Evolutionary conservation across 1,140 invertebrate species (phyloP), one percentile per base, ranked within the genome.

Genomic region (Lysiphlebus fabarum): DNA sequence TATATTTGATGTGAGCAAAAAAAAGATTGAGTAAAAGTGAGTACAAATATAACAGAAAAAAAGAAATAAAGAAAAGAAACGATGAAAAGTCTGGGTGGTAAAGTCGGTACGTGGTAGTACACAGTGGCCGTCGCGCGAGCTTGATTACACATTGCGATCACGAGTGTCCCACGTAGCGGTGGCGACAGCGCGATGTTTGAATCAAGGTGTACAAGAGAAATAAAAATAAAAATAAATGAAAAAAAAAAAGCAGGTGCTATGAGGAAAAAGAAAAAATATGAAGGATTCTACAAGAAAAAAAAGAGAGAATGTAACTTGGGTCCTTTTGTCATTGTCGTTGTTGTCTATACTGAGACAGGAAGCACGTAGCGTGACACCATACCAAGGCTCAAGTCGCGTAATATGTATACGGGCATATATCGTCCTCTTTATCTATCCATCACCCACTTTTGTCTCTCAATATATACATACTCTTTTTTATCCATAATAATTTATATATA

Each of bases 291-390:
- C 50, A 42, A 44, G 65, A 73, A 71, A 75, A 74, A 72, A 68
- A 26, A 26, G 17, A 26, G 17, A 26, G 17, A 26, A 26, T 26
- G 17, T 2, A 26, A 26, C 17, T 26, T 26, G 69, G 69, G 74
- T 68, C 72, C 76, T 76, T 75, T 75, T 74, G 73, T 75, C 70
- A 67, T 38, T 40, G 44, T 12, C 68, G 68, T 70, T 65, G 68
- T 64, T 34, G 73, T 26, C 17, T 26, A 48, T 42, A 73, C 70
- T 71, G 70, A 73, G 74, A 73, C 76, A 78, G 75, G 76, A 78
- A 78, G 74, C 76, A 76, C 76, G 74, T 78, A 77, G 74, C 74
- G 74, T 76, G 76, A 78, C 75, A 76, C 74, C 67, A 67, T 71
- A 26, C 17, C 17, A 26, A 26, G 17, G 17, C 17, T 26, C 17